Conservation (phyloP, 2,888 invertebrate genomes). For the Lasius fuliginosus region DNA sequence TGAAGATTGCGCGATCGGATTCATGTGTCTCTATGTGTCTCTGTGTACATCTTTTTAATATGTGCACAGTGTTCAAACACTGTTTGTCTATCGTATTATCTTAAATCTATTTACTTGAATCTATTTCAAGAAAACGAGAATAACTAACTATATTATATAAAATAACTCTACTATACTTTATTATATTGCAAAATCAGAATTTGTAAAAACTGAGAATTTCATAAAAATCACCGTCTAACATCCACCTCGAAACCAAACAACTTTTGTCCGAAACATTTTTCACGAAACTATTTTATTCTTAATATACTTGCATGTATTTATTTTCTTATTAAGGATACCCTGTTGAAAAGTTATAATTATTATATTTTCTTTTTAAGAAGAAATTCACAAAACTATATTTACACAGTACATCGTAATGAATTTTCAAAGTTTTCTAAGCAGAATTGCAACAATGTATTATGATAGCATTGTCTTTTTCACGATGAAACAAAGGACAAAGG, state of each 20-base stretch:
- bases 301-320: neutral
- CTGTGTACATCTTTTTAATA: too few species aligned
- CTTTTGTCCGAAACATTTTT: neutral
- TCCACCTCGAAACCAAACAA: too few species aligned
- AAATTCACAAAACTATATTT: neutral
- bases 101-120: neutral
- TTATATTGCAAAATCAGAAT: too few species aligned
- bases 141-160: neutral
- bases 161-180: too few species aligned
- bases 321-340: neutral
- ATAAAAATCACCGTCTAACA: too few species aligned
- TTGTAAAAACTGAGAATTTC: too few species aligned
- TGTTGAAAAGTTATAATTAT: neutral
- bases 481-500: constrained; percentile 9
- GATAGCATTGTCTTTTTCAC: neutral
- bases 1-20: too few species aligned
- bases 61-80: too few species aligned
- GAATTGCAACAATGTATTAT: neutral
- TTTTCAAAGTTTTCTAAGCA: neutral
- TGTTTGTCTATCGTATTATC: neutral
- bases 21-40: too few species aligned
- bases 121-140: neutral
- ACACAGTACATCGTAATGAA: neutral
- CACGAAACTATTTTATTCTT: neutral
- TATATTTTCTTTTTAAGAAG: neutral